Base-by-base conservation (phyloP, 1,140 invertebrate genomes). In the Papilio dardanus region DNA sequence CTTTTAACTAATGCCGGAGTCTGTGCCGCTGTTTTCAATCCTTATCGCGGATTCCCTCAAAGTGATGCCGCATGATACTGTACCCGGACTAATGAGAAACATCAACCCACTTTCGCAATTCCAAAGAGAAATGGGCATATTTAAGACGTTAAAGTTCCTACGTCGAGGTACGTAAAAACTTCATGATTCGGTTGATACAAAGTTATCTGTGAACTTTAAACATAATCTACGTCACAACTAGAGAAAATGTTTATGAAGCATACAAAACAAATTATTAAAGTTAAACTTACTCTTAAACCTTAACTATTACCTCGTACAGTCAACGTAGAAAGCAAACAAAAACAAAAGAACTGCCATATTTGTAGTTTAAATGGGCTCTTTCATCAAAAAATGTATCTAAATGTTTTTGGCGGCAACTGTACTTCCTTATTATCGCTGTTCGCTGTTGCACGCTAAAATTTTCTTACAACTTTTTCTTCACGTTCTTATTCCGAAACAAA, bases 11-110 rank as follows among this genome's bases (percentile, higher is more conserved):
- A 71, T 28, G 37, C 30, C 30, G 76, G 76, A 78, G 75, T 67
- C 66, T 79, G 79, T 77, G 75, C 80, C 73, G 35, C 77, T 81
- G 79, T 80, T 58, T 77, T 73, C 19, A 31, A 73, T 24, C 46
- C 78, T 81, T 81, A 83, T 84, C 83, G 76, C 76, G 46, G 58
- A 79, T 80, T 80, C 71, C 19, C n/a, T 12, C 66, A 68, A 68
- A 68, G 66, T 68, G 66, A 68, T 35, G 66, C 66, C 66, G 66
- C 66, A 33, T 12, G 66, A 40, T 37, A 68, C 14, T 37, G 31
- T 74, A 19, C 37, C 31, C 6, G 30, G 54, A 68, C 46, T 33
- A 24, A 33, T 62, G 19, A 62, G 46, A 71, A 74, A 40, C 19
- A 21, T n/a, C 66, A 40, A 19, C 33, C 31, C 66, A 40, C 19